Evolutionary conservation across 2,797 vertebrate species (phyloP), one percentile per base, ranked within the genome.

Genomic region (Sparidentex hasta): DNA sequence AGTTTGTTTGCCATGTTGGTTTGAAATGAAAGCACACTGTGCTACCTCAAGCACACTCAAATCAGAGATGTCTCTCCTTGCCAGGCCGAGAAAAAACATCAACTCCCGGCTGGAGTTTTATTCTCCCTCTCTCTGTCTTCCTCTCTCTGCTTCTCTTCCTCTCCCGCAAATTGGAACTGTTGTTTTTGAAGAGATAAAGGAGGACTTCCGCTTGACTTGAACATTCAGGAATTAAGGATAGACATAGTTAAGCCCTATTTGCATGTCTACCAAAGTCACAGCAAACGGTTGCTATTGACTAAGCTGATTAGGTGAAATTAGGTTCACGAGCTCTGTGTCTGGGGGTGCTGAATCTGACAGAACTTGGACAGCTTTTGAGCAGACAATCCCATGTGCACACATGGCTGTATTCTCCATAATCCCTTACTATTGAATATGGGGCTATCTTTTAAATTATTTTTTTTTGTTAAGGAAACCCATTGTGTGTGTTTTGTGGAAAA

Each of bases 231-330:
- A 94, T 95, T 94, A 93, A 93, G 93, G 90, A 93, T 92, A 92
- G 93, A 93, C 94, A 91, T 93, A 84, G 92, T 93, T 95, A 94
- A 95, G 93, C 91, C 91, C 85, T 90, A 91, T 94, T 94, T 93
- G 92, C 92, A 94, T 94, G 94, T 95, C 93, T 94, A 90, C 92
- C 91, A 92, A 94, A 93, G 93, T 94, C 93, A 94, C 86, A 89
- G 92, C 89, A 91, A 95, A 95, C 73, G 91, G 93, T 94, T 94
- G 91, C 90, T 92, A 91, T 93, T 94, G 91, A 93, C 93, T 95
- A 95, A 96, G 95, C 95, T 95, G 94, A 96, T 96, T 96, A 95
- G 89, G 86, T 90, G 87, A 94, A 95, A 95, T 94, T 94, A 95
- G 93, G 93, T 95, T 94, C 93, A 93, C 88, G 71, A 91, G 92